Evolutionary conservation across 30 jellyfish, hydroid and myxozoan genomes (phyloP), one percentile per base, ranked within the genome.

Genomic region (Morbakka virulenta): DNA sequence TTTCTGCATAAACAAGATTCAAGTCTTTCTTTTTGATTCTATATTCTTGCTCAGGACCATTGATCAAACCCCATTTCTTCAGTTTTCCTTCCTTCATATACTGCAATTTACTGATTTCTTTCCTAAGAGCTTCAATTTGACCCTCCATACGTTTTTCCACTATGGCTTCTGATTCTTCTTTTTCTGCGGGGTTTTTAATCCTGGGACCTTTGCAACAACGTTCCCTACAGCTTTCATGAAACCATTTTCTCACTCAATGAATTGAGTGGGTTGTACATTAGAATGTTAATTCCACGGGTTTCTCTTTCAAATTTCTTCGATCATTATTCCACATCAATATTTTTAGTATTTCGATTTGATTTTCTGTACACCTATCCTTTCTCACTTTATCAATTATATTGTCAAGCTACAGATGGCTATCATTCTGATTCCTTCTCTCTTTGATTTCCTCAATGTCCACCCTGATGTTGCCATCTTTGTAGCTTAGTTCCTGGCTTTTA

Each of bases 61-160:
- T 23, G 14, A 27, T 31, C 31, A 11, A 11, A 57, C 13, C 28
- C 31, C 53, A 26, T 20, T 23, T 63, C 14, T 23, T 23, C 0
- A 63, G 11, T 23, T 31, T 6, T 6, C 1, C 12, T 63, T 63
- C 30, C 75, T 63, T 22, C 30, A 0, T n/a, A 17, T 23, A 11
- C 26, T 67, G 26, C 33, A 64, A 14, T 67, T 67, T 14, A 62
- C 36, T 6, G 36, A 14, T n/a, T 14, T 67, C 79, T 27, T 30
- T 67, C 61, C 79, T 67, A 30, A 30, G 23, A 20, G 62, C 62
- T 20, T 64, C 23, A 31, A 67, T 67, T 34, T 67, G 79, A 30
- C 61, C 23, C 61, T 67, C 65, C 1, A 62, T 62, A 12, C 74
- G 20, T 62, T 62, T 62, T 62, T n/a, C n/a, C n/a, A n/a, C 74